Evolutionary conservation across 2,888 invertebrate genomes (phyloP), one percentile per base, ranked within the genome.

Genomic region (Meteorus colon): DNA sequence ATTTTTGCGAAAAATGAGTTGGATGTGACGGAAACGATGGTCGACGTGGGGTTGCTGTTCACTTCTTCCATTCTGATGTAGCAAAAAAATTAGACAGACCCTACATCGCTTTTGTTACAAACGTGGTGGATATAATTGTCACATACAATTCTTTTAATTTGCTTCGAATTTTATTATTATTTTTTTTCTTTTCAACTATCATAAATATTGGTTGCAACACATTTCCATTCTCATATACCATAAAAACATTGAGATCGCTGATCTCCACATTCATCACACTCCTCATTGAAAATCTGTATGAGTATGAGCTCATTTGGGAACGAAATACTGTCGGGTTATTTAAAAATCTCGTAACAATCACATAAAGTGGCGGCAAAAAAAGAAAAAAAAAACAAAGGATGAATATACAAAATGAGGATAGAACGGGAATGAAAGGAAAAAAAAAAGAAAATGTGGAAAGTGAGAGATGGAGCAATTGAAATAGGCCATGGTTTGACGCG

Each of bases 1-100:
- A 65, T n/a, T 48, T 51, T 55, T 29, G 78, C 79, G 78, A 82
- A 82, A 80, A 81, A 82, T 79, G 80, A 84, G 81, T 83, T 77
- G 77, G 80, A 78, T 79, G 76, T 66, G 79, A 81, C 74, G 72
- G 24, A 69, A 69, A 74, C 59, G 69, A 70, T 62, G 37, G 62
- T 71, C 8, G n/a, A 69, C 1, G 65, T 67, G 65, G 70, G 60
- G 12, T 48, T 6, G 8, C 19, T 59, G 60, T 19, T 79, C 77
- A 77, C 81, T 29, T 41, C 59, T 51, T 48, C 80, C 80, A 8
- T 41, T 24, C 82, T 81, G 76, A 48, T 48, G 48, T 48, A 5
- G 48, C 0, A n/a, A n/a, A 48, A 48, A 48, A n/a, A 48, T 4
- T 34, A 34, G 8, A 48, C 12, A 34, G 8, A 48, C 12, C 16